Percentiles rank a stretch among this genome's conserved stretches.
Evolutionary conservation across 2,113 vertebrate genomes (phyloP).

Genomic region (Mystacornis crossleyi): DNA sequence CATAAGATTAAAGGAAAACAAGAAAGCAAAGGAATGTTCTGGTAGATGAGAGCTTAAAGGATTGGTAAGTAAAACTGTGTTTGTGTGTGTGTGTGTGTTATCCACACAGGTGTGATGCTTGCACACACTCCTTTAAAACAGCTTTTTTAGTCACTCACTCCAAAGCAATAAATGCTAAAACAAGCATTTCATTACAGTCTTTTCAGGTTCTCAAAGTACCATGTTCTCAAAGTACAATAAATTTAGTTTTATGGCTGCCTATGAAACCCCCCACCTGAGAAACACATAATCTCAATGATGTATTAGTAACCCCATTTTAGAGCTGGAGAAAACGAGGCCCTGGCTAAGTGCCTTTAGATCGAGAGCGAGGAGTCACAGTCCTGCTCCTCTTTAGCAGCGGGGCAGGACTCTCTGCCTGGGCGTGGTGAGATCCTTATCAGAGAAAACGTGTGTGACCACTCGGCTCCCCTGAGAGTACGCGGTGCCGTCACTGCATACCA

Average conservation of each 20-base stretch:
- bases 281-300: not conserved
- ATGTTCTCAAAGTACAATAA: not conserved
- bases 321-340: not conserved
- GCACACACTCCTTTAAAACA: not conserved
- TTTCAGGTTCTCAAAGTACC: not conserved
- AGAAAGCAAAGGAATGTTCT: not conserved
- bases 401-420: not conserved
- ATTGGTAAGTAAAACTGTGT: not conserved
- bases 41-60: not conserved
- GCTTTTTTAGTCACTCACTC: not conserved
- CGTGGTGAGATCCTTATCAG: not conserved
- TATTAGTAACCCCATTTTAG: not conserved
- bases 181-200: not conserved
- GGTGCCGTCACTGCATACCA: not conserved
- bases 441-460: not conserved
- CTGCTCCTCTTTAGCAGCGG: not conserved
- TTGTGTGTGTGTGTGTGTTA: not conserved
- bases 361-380: not conserved
- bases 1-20: not conserved
- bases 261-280: not conserved
- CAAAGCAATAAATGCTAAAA: not conserved
- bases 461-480: not conserved
- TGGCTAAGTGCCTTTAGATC: not conserved
- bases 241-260: not conserved
- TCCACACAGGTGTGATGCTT: not conserved